Evolutionary conservation across 2,797 vertebrate genomes (phyloP).

Genomic region (Gorsachius magnificus): DNA sequence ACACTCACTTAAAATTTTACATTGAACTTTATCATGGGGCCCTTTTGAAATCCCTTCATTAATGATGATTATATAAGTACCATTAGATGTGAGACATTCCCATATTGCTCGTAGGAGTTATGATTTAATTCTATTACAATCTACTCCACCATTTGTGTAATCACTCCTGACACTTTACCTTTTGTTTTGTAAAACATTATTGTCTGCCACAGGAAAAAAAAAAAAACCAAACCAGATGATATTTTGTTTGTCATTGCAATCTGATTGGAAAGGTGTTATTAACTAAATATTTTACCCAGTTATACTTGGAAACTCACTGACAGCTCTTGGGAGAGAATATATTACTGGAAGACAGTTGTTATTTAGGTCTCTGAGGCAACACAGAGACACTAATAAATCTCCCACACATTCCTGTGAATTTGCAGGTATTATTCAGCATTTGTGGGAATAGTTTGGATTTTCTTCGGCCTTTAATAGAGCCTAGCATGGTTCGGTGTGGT

Average conservation of each 20-base stretch:
- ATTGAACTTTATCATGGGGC: not conserved
- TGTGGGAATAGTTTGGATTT: not conserved
- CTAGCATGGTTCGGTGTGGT: not conserved
- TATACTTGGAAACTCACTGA: not conserved
- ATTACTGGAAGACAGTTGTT: not conserved
- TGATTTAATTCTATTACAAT: slow-evolving; percentile 24
- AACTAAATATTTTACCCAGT: slow-evolving; percentile 8
- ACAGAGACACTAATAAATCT: not conserved
- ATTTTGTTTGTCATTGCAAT: not conserved
- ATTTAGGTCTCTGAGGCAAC: not conserved
- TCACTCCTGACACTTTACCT: slow-evolving; percentile 22
- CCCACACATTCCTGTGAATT: not conserved
- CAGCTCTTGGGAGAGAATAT: not conserved
- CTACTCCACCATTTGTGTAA: not conserved
- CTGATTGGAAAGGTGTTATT: slow-evolving; percentile 15
- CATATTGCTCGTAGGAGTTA: slow-evolving; percentile 1
- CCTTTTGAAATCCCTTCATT: not conserved
- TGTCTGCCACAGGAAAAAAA: not conserved
- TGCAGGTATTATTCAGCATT: not conserved
- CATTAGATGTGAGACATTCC: not conserved
- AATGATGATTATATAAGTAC: slow-evolving; percentile 26
- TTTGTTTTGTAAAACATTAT: slow-evolving; percentile 17
- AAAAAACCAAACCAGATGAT: not conserved
- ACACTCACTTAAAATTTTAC: slow-evolving; percentile 10
- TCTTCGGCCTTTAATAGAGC: not conserved